Evolutionary conservation across 2,797 vertebrate genomes (phyloP).

Genomic region (Sphenodon punctatus): DNA sequence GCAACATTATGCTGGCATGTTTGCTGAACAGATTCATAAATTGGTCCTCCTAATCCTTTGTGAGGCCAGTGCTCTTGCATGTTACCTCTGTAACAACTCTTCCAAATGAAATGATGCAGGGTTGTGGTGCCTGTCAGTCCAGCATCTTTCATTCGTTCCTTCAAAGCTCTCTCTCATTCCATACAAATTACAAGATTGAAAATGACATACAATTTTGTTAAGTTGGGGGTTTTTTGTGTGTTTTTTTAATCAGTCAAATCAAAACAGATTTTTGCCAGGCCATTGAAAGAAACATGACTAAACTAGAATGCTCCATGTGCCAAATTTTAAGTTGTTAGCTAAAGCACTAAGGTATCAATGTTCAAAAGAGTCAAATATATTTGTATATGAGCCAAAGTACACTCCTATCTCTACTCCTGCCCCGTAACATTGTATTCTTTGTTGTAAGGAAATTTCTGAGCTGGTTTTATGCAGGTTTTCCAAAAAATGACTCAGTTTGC

Average conservation of each 20-base stretch:
- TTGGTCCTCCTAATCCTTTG: rapidly evolving
- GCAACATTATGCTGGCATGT: no score
- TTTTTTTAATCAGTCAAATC: background rate
- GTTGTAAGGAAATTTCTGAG: no score
- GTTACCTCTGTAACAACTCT: background rate
- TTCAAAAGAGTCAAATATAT: no score
- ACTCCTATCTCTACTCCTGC: no score
- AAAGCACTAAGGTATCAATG: no score
- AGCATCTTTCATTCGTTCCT: background rate
- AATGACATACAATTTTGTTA: background rate
- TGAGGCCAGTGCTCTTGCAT: background rate
- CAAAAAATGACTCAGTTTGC: no score
- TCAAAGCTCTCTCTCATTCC: background rate
- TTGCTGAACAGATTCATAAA: no score
- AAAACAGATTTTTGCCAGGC: background rate
- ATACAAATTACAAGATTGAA: background rate
- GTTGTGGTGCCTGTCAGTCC: background rate
- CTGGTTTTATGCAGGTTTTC: no score
- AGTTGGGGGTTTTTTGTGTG: no score
- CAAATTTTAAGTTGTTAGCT: slow-evolving; percentile 2
- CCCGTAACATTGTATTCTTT: no score
- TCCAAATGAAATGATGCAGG: background rate
- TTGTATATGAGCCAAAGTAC: background rate
- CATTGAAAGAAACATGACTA: background rate
- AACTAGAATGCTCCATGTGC: background rate